These are phyloP conservation scores for Pipistrellus pygmaeus DNA, from an alignment of 2,797 vertebrate species.

Conservation along the genomic window DNA sequence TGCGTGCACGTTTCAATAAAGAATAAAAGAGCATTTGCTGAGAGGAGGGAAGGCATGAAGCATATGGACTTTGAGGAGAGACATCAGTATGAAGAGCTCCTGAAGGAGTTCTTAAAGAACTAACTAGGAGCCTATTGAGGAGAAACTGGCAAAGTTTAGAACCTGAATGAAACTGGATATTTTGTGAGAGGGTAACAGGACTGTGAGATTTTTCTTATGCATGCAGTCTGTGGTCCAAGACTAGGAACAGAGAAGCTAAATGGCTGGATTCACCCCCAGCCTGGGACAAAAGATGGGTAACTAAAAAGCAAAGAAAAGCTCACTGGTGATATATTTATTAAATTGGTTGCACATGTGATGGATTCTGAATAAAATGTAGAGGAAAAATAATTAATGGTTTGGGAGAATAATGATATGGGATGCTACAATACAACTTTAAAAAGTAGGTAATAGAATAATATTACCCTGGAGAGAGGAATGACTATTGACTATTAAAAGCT, in stretches of 20 bases:
- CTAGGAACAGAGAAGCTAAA: neutral
- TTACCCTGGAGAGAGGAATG: neutral
- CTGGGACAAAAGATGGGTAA: neutral
- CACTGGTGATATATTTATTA: neutral
- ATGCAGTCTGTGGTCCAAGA: neutral
- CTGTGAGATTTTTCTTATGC: neutral
- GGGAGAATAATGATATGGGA: neutral
- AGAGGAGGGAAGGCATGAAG: neutral
- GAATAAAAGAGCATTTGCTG: neutral
- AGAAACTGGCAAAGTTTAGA: neutral
- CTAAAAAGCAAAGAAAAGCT: neutral
- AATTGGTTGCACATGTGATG: neutral
- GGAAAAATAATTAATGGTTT: neutral
- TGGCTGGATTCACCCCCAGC: neutral
- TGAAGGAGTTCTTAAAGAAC: neutral
- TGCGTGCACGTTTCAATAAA: neutral
- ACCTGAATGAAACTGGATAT: neutral
- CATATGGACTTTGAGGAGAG: neutral
- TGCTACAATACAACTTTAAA: neutral
- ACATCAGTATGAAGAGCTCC: slow-evolving; percentile 18
- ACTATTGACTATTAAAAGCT: neutral
- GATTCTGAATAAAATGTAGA: slow-evolving; percentile 13
- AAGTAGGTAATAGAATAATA: neutral
- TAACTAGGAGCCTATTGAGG: neutral
- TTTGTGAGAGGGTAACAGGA: neutral